These are phyloP conservation scores for Cryptops parisi DNA, from an alignment of 2,888 invertebrate genomes.

Conservation along the genomic window DNA sequence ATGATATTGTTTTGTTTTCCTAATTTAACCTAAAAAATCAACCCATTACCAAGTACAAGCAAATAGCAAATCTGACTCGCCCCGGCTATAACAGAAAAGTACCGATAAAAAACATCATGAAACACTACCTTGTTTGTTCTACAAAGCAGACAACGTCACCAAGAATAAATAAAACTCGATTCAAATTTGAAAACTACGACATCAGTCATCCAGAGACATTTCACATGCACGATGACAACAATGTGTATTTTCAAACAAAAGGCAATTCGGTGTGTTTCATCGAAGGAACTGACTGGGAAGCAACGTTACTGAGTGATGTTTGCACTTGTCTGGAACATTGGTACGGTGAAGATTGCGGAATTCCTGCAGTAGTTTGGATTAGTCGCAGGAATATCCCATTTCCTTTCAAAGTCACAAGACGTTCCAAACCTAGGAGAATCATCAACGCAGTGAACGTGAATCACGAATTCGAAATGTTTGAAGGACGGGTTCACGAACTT, in stretches of 20 bases:
- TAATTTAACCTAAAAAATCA: too few relatives aligned
- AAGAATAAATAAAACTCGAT: too few relatives aligned
- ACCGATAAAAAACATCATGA: too few relatives aligned
- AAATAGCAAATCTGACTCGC: too few relatives aligned
- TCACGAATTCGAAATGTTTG: constrained; percentile 31
- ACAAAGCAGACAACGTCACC: too few relatives aligned
- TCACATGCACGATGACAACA: background rate
- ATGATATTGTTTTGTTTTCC: too few relatives aligned
- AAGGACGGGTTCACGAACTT: constrained; percentile 46
- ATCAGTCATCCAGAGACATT: background rate
- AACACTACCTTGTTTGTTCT: too few relatives aligned
- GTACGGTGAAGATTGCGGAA: background rate
- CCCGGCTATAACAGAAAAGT: too few relatives aligned
- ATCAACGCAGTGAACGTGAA: constrained; percentile 42
- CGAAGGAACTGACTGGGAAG: constrained; percentile 2
- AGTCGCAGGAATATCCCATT: too few relatives aligned
- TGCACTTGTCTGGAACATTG: background rate
- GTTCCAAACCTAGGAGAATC: constrained; percentile 36
- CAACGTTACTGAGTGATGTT: background rate
- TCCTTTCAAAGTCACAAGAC: constrained; percentile 24
- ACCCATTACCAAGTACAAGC: too few relatives aligned
- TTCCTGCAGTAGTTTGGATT: background rate
- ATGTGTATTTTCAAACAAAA: background rate
- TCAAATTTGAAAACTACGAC: background rate
- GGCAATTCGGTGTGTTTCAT: background rate